Conservation (phyloP, 1,140 invertebrate genomes). For the Neuroterus valhalla region DNA sequence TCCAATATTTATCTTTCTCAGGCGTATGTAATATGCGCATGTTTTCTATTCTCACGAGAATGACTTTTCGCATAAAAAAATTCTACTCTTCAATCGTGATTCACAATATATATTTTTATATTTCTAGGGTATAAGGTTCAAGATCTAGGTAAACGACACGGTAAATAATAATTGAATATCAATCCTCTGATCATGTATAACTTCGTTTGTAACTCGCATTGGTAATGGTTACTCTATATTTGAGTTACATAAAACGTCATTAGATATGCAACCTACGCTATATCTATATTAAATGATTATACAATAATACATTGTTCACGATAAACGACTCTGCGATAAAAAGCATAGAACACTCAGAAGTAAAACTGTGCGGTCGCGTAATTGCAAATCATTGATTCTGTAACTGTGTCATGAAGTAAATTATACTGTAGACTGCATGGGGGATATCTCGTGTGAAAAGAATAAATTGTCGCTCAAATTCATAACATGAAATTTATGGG, state of each 20-base stretch:
- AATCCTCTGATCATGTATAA: slow-evolving; percentile 4
- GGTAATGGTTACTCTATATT: slow-evolving; percentile 17
- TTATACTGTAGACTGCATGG: background rate
- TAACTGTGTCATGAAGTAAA: background rate
- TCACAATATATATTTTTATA: background rate
- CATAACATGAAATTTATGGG: too few relatives aligned
- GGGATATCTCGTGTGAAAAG: background rate
- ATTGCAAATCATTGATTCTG: background rate
- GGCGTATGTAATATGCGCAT: slow-evolving; percentile 11
- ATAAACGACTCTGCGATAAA: slow-evolving; percentile 11
- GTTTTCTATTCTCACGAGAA: slow-evolving; percentile 18
- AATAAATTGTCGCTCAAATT: background rate
- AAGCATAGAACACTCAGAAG: background rate
- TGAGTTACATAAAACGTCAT: slow-evolving; percentile 1
- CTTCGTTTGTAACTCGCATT: background rate
- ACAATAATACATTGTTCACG: background rate
- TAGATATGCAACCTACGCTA: background rate
- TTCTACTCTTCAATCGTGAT: background rate
- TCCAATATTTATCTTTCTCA: slow-evolving; percentile 20
- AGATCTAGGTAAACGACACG: slow-evolving; percentile 10
- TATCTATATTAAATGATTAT: background rate
- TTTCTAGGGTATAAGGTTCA: background rate
- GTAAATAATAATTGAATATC: slow-evolving; percentile 19
- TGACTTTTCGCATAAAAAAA: background rate
- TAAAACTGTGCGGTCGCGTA: background rate